Conservation (phyloP, 1,140 invertebrate genomes). For the Chelonus insularis region DNA sequence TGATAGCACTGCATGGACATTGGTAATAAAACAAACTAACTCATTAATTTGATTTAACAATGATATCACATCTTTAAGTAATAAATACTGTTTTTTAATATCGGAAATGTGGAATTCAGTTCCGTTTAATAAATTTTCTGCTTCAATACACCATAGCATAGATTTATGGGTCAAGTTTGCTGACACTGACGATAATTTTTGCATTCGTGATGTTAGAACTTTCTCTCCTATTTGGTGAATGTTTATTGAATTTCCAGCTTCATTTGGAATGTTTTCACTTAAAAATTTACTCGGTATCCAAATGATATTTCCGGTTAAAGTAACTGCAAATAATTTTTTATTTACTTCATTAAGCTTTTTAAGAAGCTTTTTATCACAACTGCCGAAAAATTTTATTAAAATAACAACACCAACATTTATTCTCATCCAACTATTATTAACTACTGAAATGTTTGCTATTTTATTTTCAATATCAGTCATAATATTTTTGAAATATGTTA, state of each 20-base stretch:
- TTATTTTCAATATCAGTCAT: constrained; percentile 68
- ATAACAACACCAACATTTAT: constrained; percentile 74
- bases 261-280: constrained; percentile 43
- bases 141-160: constrained; percentile 49
- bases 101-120: constrained; percentile 63
- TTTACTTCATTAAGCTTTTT: constrained; percentile 74
- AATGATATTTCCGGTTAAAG: constrained; percentile 73
- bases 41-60: constrained; percentile 67
- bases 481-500: constrained; percentile 69
- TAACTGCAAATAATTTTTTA: constrained; percentile 77
- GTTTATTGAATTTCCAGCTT: constrained; percentile 32
- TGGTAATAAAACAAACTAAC: constrained; percentile 71
- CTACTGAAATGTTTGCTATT: constrained; percentile 62
- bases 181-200: constrained; percentile 38
- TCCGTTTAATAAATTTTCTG: constrained; percentile 38
- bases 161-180: constrained; percentile 41
- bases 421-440: constrained; percentile 70
- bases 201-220: constrained; percentile 37
- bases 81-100: constrained; percentile 65
- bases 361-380: constrained; percentile 76
- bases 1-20: constrained; percentile 75
- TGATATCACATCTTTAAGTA: constrained; percentile 70
- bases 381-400: constrained; percentile 74
- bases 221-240: constrained; percentile 47
- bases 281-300: constrained; percentile 84